phyloP scores from a whole-genome alignment of 2,113 vertebrate genomes.

The Patagioenas fasciata region DNA sequence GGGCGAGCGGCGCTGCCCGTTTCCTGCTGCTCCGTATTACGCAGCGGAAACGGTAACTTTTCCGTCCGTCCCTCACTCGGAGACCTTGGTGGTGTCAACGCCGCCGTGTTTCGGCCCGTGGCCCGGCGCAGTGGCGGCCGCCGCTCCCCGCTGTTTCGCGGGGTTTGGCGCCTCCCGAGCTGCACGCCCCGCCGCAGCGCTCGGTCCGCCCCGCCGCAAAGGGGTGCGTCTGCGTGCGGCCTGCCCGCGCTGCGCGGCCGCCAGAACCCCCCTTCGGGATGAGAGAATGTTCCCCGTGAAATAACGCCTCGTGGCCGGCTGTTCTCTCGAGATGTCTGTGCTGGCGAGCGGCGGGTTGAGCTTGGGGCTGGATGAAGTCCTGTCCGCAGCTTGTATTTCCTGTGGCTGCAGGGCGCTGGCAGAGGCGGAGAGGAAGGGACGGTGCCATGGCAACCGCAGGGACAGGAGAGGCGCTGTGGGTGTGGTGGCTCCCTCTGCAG shows the following conservation, averaged over 20 bases:
- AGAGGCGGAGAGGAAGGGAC: neutral
- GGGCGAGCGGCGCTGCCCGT: no score
- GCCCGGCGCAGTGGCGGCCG: no score
- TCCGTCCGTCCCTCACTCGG: neutral
- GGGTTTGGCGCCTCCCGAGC: neutral
- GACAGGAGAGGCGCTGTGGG: neutral
- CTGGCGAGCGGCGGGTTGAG: neutral
- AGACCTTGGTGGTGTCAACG: no score
- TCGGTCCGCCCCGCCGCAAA: no score
- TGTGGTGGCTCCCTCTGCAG: neutral
- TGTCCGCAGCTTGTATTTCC: no score
- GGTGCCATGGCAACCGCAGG: neutral
- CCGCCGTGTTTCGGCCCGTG: no score
- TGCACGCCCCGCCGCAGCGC: no score
- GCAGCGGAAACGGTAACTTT: neutral
- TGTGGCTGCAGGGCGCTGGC: neutral
- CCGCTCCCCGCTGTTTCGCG: no score
- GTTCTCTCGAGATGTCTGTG: rapidly evolving
- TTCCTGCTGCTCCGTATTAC: neutral
- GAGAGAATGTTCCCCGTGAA: neutral
- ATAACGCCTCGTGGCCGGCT: neutral
- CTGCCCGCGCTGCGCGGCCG: rapidly evolving
- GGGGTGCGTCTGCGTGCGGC: rapidly evolving
- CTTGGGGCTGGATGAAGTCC: neutral
- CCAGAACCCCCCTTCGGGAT: neutral